Evolutionary conservation across 2,113 vertebrate genomes (phyloP), one percentile per base, ranked within the genome.

Genomic region (Rhinichthys klamathensis): DNA sequence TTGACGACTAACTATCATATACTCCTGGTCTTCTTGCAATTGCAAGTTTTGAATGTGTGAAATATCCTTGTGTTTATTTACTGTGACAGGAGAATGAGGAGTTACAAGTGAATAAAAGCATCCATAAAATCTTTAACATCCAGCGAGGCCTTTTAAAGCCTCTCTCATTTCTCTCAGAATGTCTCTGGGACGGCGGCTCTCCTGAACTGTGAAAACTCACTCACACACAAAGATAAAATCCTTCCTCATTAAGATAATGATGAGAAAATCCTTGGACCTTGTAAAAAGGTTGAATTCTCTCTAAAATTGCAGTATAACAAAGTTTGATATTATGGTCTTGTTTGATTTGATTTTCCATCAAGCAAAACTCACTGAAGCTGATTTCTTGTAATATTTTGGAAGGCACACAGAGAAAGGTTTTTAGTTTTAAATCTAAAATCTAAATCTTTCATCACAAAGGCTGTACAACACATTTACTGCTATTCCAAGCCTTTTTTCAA

Each of bases 31-130:
- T 51, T 13, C 25, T 13, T 32, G 32, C 15, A 7, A 51, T 13
- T 32, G 32, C 15, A 7, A 51, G 23, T 85, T 80, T 86, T 70
- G 69, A 81, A 65, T 51, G 75, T 16, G 44, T 86, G 81, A 88
- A 86, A 83, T 76, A 86, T 88, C 75, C 83, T 80, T 63, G 70
- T 85, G 83, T 86, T 84, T 84, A 86, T 84, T 88, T 84, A 84
- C 80, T 86, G 46, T 11, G 80, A 49, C 58, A 82, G 61, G 61
- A 78, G 21, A 83, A 78, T 15, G 25, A 72, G 76, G 46, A 81
- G 41, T 61, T 84, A 46, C 61, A 51, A 78, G 78, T 74, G 77
- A 79, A 85, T 86, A 84, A 84, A 85, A n/a, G 78, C 56, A 16
- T 78, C 85, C 51, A 75, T 51, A 86, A 86, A 89, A 74, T 35